Percentiles rank a stretch among this genome's conserved stretches.
phyloP scores from a whole-genome alignment of 2,888 invertebrate species.

The Clistopyga incitator region DNA sequence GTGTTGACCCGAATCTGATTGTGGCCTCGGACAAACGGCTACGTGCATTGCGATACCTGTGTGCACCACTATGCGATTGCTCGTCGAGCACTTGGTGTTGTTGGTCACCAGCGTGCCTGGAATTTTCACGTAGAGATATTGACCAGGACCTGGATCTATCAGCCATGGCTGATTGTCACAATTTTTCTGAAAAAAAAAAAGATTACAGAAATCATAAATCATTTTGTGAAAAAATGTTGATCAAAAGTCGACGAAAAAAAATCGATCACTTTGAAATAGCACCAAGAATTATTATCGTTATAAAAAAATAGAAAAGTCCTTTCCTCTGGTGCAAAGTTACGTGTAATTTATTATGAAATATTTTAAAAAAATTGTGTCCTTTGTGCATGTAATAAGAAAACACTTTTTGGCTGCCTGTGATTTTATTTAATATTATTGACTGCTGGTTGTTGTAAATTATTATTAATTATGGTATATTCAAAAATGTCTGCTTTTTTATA shows the following conservation, averaged over 20 bases:
- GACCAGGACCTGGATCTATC: slow-evolving; percentile 90
- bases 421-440: too few species aligned
- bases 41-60: slow-evolving; percentile 88
- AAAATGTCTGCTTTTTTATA: too few species aligned
- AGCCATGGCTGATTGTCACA: slow-evolving; percentile 93
- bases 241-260: too few species aligned
- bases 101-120: slow-evolving; percentile 87
- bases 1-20: slow-evolving; percentile 86
- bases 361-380: too few species aligned
- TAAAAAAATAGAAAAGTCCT: not conserved
- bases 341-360: too few species aligned
- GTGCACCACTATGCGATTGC: slow-evolving; percentile 92
- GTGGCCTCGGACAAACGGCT: slow-evolving; percentile 87
- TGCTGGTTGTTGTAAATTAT: too few species aligned
- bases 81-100: slow-evolving; percentile 89
- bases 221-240: not conserved
- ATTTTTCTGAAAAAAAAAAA: slow-evolving; percentile 87
- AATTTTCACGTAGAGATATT: slow-evolving; percentile 92
- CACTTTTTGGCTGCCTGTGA: too few species aligned
- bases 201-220: not conserved
- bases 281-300: not conserved
- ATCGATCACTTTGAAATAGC: too few species aligned
- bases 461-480: too few species aligned
- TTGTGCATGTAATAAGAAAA: too few species aligned
- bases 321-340: too few species aligned